These are phyloP conservation scores for Frankliniella intonsa DNA, from an alignment of 2,888 invertebrate genomes.

Conservation along the genomic window DNA sequence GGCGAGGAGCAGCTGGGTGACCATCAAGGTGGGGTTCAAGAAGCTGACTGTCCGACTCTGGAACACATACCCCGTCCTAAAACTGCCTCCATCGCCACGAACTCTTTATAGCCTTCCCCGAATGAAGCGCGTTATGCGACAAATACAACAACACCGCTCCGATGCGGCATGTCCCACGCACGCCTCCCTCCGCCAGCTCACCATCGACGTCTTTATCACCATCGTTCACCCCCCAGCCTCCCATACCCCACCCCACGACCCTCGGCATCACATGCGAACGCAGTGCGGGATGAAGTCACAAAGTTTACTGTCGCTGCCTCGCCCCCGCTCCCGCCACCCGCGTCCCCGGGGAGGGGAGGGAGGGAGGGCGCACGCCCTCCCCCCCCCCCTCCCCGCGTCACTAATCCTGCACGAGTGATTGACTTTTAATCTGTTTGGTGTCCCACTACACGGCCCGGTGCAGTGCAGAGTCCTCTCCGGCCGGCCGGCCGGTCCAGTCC, in stretches of 20 bases:
- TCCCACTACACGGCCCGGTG: background rate
- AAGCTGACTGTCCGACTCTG: no score
- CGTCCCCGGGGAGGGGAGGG: background rate
- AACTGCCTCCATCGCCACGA: background rate
- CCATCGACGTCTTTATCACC: background rate
- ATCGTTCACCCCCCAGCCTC: background rate
- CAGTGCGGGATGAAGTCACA: slow-evolving; percentile 5
- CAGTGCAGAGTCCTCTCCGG: no score
- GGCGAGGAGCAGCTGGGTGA: no score
- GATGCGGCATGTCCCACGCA: background rate
- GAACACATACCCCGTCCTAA: no score
- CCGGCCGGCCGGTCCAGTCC: no score
- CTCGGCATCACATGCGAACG: no score
- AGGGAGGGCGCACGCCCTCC: background rate
- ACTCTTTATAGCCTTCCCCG: no score
- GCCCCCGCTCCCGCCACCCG: background rate
- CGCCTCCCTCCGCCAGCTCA: no score
- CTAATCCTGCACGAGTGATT: slow-evolving; percentile 24
- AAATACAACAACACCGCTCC: no score
- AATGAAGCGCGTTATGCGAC: background rate
- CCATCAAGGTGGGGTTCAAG: no score
- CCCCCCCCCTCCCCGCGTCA: background rate
- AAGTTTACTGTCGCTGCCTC: slow-evolving; percentile 11
- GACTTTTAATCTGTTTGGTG: slow-evolving; percentile 25
- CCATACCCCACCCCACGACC: background rate